A percentile compares a stretch with the other conserved stretches of the same genome.
Conservation (phyloP, 2,888 invertebrate genomes). For the Atethmia centrago region DNA sequence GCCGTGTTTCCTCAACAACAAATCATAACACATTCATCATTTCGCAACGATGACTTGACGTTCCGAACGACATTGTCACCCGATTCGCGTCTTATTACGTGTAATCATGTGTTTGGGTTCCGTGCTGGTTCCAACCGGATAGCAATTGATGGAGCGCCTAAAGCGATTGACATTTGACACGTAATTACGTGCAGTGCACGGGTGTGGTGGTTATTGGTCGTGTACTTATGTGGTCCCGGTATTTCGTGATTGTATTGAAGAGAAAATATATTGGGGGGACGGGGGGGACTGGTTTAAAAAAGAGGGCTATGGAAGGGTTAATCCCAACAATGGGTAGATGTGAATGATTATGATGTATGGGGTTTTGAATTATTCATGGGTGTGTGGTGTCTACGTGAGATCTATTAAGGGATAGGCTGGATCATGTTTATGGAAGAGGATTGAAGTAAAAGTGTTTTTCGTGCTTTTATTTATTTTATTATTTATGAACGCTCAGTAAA, state of each 20-base stretch:
- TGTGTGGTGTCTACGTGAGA: conserved; percentile 12
- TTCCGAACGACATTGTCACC: conserved; percentile 55
- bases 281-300: neutral
- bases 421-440: neutral
- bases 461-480: no score
- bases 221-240: conserved; percentile 28
- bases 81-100: conserved; percentile 59
- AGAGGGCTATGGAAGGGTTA: neutral
- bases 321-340: neutral
- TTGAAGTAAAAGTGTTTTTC: no score
- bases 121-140: conserved; percentile 73
- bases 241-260: conserved; percentile 19
- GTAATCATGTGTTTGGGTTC: conserved; percentile 50
- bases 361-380: conserved; percentile 27
- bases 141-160: conserved; percentile 72
- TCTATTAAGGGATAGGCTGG: conserved; percentile 1
- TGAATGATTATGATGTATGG: conserved; percentile 25
- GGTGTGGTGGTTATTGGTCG: conserved; percentile 34
- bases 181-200: conserved; percentile 61
- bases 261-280: conserved; percentile 11
- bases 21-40: conserved; percentile 57
- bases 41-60: conserved; percentile 57
- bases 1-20: conserved; percentile 33
- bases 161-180: conserved; percentile 81
- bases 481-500: no score